phyloP scores from a whole-genome alignment of 1,140 invertebrate species.

The Agraylea sexmaculata region DNA sequence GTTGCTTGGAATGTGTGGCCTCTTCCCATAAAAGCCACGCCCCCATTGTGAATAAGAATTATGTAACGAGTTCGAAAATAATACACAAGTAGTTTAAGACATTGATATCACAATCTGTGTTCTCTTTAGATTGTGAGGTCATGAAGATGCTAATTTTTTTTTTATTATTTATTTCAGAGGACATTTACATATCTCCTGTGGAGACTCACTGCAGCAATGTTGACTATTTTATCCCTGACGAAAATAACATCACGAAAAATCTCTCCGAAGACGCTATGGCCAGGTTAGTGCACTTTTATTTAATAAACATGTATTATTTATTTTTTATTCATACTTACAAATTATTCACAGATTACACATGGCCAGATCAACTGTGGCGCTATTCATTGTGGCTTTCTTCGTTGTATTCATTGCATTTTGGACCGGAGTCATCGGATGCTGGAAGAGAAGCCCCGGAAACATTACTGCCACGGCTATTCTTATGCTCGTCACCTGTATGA shows the following conservation, averaged over 20 bases:
- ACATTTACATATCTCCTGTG: slow-evolving; percentile 81
- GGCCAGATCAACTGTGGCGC: slow-evolving; percentile 80
- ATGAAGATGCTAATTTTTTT: slow-evolving; percentile 8
- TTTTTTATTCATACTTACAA: slow-evolving; percentile 1
- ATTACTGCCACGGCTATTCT: slow-evolving; percentile 87
- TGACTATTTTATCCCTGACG: slow-evolving; percentile 83
- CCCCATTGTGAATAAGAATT: too few relatives aligned
- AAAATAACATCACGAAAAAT: slow-evolving; percentile 67
- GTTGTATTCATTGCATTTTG: slow-evolving; percentile 85
- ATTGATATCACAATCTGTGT: too few relatives aligned
- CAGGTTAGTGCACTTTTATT: slow-evolving; percentile 37
- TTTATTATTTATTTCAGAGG: slow-evolving; percentile 53
- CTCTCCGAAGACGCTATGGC: slow-evolving; percentile 77
- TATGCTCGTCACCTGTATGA: slow-evolving; percentile 80
- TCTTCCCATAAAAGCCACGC: too few relatives aligned
- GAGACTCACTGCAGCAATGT: slow-evolving; percentile 92
- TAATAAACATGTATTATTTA: not conserved
- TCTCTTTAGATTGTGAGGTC: too few relatives aligned
- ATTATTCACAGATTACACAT: slow-evolving; percentile 55
- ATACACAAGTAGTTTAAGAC: too few relatives aligned
- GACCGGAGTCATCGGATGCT: slow-evolving; percentile 85
- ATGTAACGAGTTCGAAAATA: too few relatives aligned
- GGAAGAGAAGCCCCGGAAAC: slow-evolving; percentile 83
- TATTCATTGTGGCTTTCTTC: slow-evolving; percentile 84
- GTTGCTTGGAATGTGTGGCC: too few relatives aligned